Evolutionary conservation across 1,140 invertebrate species (phyloP).

Genomic region (Zaprionus davidi): DNA sequence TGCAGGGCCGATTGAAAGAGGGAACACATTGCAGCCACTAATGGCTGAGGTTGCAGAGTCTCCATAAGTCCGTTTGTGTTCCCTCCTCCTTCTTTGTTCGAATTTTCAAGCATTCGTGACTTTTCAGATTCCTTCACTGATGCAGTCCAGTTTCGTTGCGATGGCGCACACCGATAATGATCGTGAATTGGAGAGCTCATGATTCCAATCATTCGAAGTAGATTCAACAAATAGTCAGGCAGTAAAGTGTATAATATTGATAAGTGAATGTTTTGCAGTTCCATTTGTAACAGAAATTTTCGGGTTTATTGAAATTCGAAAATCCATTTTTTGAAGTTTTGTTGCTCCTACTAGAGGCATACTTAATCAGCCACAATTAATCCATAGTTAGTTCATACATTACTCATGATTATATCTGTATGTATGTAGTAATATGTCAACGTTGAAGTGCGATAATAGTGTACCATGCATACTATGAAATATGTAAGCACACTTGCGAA

Average conservation of each 20-base stretch:
- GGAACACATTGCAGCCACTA: constrained; percentile 63
- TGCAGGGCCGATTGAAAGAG: constrained; percentile 59
- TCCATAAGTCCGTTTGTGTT: constrained; percentile 39
- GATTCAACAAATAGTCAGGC: constrained; percentile 65
- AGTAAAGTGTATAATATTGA: constrained; percentile 62
- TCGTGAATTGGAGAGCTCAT: constrained; percentile 74
- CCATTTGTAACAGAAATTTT: constrained; percentile 58
- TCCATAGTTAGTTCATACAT: constrained; percentile 46
- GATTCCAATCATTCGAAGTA: constrained; percentile 54
- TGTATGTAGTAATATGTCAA: constrained; percentile 22
- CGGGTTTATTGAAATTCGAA: constrained; percentile 30
- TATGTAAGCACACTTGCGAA: constrained; percentile 59
- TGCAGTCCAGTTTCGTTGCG: constrained; percentile 33
- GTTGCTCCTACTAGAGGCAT: constrained; percentile 45
- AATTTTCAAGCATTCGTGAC: constrained; percentile 31
- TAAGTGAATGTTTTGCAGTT: constrained; percentile 46
- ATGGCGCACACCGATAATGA: constrained; percentile 59
- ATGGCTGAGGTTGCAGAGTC: constrained; percentile 52
- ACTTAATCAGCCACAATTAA: constrained; percentile 42
- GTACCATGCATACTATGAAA: constrained; percentile 53
- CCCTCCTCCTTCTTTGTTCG: constrained; percentile 19
- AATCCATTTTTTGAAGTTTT: constrained; percentile 65
- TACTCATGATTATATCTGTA: constrained; percentile 38
- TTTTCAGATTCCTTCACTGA: constrained; percentile 43
- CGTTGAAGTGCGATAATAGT: constrained; percentile 21